phyloP scores from a whole-genome alignment of 2,888 invertebrate genomes.

The Coenonympha glycerion region DNA sequence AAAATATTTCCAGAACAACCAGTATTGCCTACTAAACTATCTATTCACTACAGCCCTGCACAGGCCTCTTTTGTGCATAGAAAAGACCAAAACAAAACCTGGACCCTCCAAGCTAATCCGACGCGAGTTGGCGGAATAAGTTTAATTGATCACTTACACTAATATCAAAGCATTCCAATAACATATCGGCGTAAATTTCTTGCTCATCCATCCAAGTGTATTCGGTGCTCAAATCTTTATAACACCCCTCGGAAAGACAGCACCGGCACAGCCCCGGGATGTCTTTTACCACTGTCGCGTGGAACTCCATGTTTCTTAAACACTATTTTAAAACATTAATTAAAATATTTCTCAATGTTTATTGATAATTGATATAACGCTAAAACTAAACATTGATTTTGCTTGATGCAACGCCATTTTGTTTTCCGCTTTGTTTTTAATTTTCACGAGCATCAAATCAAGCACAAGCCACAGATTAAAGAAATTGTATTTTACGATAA shows the following conservation, averaged over 20 bases:
- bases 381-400: constrained; percentile 15
- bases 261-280: constrained; percentile 70
- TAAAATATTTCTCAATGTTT: neutral
- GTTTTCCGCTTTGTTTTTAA: constrained; percentile 11
- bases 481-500: too few relatives aligned
- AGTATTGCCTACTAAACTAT: too few relatives aligned
- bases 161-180: constrained; percentile 68
- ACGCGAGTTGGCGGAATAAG: neutral
- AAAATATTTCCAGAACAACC: too few relatives aligned
- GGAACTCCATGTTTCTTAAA: constrained; percentile 54
- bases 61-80: too few relatives aligned
- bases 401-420: constrained; percentile 29
- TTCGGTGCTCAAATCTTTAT: constrained; percentile 61
- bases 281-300: constrained; percentile 62
- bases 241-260: constrained; percentile 68
- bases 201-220: constrained; percentile 68
- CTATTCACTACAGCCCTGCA: too few relatives aligned
- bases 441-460: too few relatives aligned
- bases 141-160: constrained; percentile 47
- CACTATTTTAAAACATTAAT: constrained; percentile 6
- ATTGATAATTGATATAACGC: constrained; percentile 12
- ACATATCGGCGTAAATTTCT: constrained; percentile 69
- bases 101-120: too few relatives aligned
- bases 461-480: too few relatives aligned
- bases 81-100: too few relatives aligned